Evolutionary conservation across 2,888 invertebrate species (phyloP), one percentile per base, ranked within the genome.

Genomic region (Anthophora plumipes): DNA sequence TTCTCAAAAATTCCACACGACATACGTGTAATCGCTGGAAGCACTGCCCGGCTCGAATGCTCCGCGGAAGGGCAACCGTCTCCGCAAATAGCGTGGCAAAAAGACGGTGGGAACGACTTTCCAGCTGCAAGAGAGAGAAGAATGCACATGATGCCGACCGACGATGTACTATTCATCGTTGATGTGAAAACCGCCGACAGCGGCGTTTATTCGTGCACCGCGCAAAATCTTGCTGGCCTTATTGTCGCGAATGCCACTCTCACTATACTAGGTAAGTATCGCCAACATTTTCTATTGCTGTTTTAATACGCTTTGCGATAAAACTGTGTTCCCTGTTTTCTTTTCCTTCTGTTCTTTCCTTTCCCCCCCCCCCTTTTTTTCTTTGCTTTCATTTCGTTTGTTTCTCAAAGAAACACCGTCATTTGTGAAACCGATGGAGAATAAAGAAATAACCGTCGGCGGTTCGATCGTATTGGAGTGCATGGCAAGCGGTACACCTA

Each of bases 171-270:
- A 92, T 98, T 98, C 91, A 99, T 99, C 88, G 95, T 98, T n/a
- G 96, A 98, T 94, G 97, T 98, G 31, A 98, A 98, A 93, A 95
- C 96, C 0, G 95, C 96, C 48, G 99, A 99, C 91, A 97, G 97
- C 94, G 99, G 99, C 0, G 95, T 98, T 43, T 99, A 99, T 92
- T 98, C 97, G 67, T 99, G 99, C 94, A 98, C 97, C 9, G 99
- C 99, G 0, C 96, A 96, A 90, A 99, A 98, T 94, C 95, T 96
- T 57, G 99, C 98, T 17, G 99, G 99, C 0, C 95, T 95, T 70
- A 96, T 98, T 52, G 96, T 96, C 85, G 96, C 98, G 1, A 98
- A 98, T 94, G 98, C 98, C 31, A 97, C 97, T 22, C 94, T 99
- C 41, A 96, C 96, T 84, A 98, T 99, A 71, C 94, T 96, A 85